A percentile compares a stretch with the other conserved stretches of the same genome.
Evolutionary conservation across 2,113 vertebrate species (phyloP).

Genomic region (Mormyrus lacerda): DNA sequence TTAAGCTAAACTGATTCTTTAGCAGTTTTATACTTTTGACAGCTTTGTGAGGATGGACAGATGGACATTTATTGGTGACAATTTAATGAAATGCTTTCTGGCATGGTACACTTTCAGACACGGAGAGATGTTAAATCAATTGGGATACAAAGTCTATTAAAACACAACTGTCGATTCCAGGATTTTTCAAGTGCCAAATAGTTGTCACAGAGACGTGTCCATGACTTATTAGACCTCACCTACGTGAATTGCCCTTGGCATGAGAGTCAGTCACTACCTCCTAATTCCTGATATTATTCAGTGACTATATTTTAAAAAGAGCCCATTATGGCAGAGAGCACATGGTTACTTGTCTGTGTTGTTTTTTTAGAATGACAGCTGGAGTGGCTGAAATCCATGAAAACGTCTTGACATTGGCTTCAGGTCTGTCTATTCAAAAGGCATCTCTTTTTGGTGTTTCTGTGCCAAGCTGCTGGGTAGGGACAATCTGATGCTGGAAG

Average conservation of each 20-base stretch:
- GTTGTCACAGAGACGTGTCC: not conserved
- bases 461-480: not conserved
- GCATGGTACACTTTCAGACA: not conserved
- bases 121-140: not conserved
- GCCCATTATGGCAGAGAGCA: not conserved
- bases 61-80: not conserved
- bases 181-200: not conserved
- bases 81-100: not conserved
- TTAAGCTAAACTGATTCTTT: not conserved
- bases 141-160: not conserved
- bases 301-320: not conserved
- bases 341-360: not conserved
- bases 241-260: not conserved
- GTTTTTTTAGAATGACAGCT: not conserved
- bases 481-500: slow-evolving; percentile 59
- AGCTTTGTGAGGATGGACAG: not conserved
- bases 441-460: slow-evolving; percentile 12
- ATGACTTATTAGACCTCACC: not conserved
- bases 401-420: not conserved
- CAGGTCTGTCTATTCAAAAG: not conserved
- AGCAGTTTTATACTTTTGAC: not conserved
- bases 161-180: not conserved
- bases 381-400: not conserved
- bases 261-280: not conserved
- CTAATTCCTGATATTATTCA: not conserved